Evolutionary conservation across 2,797 vertebrate species (phyloP).

Genomic region (Cyclopterus lumpus): DNA sequence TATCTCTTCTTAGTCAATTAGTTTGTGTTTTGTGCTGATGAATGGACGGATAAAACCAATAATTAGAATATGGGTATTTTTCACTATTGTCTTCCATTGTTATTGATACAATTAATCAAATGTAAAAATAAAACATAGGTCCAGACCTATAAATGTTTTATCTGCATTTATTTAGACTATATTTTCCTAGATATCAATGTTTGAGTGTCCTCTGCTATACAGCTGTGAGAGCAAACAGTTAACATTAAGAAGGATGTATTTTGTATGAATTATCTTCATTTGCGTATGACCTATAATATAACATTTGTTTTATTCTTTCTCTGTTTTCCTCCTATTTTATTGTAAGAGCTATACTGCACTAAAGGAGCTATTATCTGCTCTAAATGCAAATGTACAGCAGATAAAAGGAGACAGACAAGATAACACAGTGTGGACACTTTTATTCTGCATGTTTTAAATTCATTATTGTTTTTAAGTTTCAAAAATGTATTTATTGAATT

Average conservation of each 20-base stretch:
- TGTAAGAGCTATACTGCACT: not conserved
- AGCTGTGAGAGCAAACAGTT: not conserved
- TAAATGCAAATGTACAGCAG: not conserved
- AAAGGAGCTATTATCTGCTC: not conserved
- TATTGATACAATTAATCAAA: not conserved
- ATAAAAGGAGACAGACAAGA: not conserved
- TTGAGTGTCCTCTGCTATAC: not conserved
- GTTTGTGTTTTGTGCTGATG: not conserved
- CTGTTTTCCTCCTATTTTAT: constrained; percentile 1
- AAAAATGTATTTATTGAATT: not conserved
- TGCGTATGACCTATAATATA: not conserved
- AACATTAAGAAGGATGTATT: not conserved
- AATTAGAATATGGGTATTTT: not conserved
- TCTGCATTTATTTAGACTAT: not conserved
- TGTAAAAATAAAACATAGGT: not conserved
- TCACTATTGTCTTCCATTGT: not conserved
- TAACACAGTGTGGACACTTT: not conserved
- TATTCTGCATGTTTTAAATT: not conserved
- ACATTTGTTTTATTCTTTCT: not conserved
- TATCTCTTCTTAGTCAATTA: not conserved
- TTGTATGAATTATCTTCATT: not conserved
- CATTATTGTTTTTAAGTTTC: not conserved
- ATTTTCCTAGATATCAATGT: not conserved
- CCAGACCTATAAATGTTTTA: not conserved
- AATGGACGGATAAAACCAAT: not conserved